Evolutionary conservation across 2,797 vertebrate species (phyloP).

Genomic region (Miopithecus talapoin): DNA sequence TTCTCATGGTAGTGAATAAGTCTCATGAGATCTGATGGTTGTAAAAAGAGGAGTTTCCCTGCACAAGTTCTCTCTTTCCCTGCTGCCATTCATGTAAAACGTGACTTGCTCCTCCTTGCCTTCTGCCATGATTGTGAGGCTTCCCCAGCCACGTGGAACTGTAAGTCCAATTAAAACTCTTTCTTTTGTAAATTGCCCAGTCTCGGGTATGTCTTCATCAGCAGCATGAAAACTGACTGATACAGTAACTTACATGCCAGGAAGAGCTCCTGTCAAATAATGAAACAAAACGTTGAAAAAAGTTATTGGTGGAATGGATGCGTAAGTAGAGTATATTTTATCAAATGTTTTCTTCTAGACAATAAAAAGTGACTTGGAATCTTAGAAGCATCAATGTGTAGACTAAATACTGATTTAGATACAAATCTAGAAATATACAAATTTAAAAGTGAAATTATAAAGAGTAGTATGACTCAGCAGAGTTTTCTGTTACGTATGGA

Average conservation of each 20-base stretch:
- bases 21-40: background rate
- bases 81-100: background rate
- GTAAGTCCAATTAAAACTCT: background rate
- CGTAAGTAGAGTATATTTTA: background rate
- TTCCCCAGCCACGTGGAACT: background rate
- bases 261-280: background rate
- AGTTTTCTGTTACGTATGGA: background rate
- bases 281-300: background rate
- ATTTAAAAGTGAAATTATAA: background rate
- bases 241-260: background rate
- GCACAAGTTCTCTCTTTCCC: background rate
- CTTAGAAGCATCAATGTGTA: background rate
- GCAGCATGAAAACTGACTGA: background rate
- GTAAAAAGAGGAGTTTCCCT: background rate
- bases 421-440: background rate
- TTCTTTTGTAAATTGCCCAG: background rate
- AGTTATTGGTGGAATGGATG: background rate
- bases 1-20: background rate
- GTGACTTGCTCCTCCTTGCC: background rate
- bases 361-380: background rate
- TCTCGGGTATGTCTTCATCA: background rate
- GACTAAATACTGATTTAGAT: background rate
- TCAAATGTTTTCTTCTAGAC: background rate
- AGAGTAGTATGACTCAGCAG: background rate
- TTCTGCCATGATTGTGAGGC: background rate